Conservation (phyloP, 2,113 vertebrate species). For the Podarcis cretensis region DNA sequence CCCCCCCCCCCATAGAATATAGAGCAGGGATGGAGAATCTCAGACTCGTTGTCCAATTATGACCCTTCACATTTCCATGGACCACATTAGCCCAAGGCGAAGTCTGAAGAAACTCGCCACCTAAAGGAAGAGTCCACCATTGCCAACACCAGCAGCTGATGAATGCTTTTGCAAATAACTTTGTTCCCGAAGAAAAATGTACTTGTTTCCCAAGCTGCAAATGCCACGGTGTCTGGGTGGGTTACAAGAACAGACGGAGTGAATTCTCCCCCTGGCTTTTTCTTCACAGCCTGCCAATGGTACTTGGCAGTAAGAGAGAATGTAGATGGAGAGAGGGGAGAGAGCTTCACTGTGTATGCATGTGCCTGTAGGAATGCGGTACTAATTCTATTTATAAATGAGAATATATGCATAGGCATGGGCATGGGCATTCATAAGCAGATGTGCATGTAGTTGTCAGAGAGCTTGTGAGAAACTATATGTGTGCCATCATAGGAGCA, state of each 20-base stretch:
- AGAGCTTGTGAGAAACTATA: not conserved
- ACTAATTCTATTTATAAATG: not conserved
- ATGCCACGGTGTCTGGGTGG: not conserved
- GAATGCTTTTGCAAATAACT: not conserved
- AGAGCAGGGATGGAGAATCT: not conserved
- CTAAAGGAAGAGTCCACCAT: not conserved
- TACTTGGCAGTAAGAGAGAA: not conserved
- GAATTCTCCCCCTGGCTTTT: not conserved
- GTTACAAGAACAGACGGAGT: not conserved
- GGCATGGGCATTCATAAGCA: no score
- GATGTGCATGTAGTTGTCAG: no score
- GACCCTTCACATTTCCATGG: not conserved
- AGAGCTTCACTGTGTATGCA: not conserved
- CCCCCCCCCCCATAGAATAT: no score
- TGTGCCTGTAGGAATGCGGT: not conserved
- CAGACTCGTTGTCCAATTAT: not conserved
- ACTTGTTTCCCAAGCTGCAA: not conserved
- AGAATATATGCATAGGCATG: not conserved
- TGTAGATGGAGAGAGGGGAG: not conserved
- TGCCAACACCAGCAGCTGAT: not conserved
- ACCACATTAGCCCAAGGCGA: not conserved
- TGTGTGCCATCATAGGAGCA: not conserved
- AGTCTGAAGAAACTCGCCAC: not conserved
- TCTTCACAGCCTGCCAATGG: not conserved
- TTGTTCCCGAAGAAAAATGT: not conserved